A percentile compares a stretch with the other conserved stretches of the same genome.
phyloP scores from a whole-genome alignment of 2,888 invertebrate genomes.

The Dynastes grantii region DNA sequence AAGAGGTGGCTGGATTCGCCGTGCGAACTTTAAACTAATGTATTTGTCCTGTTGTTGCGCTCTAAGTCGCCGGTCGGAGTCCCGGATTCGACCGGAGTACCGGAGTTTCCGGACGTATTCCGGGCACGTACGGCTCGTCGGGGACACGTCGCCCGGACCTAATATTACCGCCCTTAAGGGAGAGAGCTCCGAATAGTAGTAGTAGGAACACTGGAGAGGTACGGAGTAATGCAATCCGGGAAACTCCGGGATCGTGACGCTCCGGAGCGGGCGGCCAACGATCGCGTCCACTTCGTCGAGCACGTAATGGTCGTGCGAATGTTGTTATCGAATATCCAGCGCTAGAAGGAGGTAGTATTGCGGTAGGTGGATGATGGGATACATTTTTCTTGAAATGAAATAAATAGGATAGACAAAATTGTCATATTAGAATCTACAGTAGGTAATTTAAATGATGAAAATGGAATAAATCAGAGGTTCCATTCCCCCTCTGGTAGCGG shows the following conservation, averaged over 20 bases:
- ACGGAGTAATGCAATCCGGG: constrained; percentile 4
- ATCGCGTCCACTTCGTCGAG: constrained; percentile 49
- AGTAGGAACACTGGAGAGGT: neutral
- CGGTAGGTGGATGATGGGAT: no score
- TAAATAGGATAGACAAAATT: no score
- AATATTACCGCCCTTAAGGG: constrained; percentile 50
- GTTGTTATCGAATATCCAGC: no score
- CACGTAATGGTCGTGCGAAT: no score
- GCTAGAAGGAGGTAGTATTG: no score
- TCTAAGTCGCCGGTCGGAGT: no score
- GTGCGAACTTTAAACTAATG: constrained; percentile 2
- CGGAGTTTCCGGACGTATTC: constrained; percentile 40
- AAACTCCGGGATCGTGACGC: neutral
- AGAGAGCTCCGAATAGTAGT: constrained; percentile 15
- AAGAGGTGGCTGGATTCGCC: neutral
- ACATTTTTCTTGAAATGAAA: no score
- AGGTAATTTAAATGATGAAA: no score
- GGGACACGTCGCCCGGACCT: constrained; percentile 52
- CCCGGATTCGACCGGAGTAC: neutral
- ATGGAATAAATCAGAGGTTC: no score
- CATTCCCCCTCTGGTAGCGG: no score
- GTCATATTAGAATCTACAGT: no score
- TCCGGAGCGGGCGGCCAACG: neutral
- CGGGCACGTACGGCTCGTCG: constrained; percentile 15
- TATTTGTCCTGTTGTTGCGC: no score